Evolutionary conservation across 2,113 vertebrate genomes (phyloP).

Genomic region (Struthio camelus): DNA sequence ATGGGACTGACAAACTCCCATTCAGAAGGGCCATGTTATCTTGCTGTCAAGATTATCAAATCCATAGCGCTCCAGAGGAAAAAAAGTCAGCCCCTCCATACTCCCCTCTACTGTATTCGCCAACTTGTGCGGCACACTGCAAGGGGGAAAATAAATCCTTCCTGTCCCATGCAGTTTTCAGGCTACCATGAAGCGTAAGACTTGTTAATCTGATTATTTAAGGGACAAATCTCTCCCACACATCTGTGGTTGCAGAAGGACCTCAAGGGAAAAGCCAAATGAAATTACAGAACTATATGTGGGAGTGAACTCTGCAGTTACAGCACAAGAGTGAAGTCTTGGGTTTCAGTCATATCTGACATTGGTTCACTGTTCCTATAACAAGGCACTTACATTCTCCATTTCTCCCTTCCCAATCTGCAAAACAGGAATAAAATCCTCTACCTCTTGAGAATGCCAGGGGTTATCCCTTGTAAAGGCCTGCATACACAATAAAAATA

Average conservation of each 20-base stretch:
- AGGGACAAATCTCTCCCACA: neutral
- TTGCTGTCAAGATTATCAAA: neutral
- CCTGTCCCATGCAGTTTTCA: neutral
- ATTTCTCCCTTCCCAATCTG: neutral
- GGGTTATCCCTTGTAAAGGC: neutral
- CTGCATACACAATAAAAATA: no score
- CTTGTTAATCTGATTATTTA: neutral
- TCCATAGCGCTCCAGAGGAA: neutral
- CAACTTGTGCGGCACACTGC: neutral
- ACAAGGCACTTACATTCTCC: neutral
- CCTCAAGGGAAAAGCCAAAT: slow-evolving; percentile 17
- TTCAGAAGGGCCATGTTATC: neutral
- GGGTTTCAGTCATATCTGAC: neutral
- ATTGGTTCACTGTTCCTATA: neutral
- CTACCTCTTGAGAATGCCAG: neutral
- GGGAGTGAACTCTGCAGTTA: neutral
- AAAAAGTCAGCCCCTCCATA: neutral
- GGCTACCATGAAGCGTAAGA: neutral
- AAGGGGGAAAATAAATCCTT: neutral
- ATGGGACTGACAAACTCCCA: neutral
- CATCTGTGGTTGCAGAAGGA: neutral
- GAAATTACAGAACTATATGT: neutral
- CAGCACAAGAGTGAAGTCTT: neutral
- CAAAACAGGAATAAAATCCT: neutral
- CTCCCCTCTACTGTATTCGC: neutral